A percentile compares a stretch with the other conserved stretches of the same genome.
Conservation (phyloP, 2,797 vertebrate species). For the Sebastes flavidus region DNA sequence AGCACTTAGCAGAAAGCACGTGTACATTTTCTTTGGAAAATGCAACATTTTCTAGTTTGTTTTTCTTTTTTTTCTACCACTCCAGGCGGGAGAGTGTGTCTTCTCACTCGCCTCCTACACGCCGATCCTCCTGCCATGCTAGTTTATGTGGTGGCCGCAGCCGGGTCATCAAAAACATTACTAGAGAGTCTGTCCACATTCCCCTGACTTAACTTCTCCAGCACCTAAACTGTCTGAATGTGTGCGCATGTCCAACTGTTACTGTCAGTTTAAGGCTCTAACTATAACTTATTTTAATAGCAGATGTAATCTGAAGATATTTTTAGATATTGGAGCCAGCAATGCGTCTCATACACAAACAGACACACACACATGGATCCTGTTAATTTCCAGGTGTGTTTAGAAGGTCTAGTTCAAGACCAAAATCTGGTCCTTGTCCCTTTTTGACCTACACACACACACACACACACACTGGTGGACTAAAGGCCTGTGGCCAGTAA, state of each 20-base stretch:
- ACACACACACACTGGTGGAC: constrained; percentile 16
- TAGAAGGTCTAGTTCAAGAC: constrained; percentile 68
- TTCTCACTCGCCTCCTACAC: neutral
- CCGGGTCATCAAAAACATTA: constrained; percentile 49
- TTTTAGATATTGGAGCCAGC: constrained; percentile 11
- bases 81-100: neutral
- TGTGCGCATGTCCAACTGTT: constrained; percentile 32
- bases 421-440: constrained; percentile 73
- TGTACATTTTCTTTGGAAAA: neutral
- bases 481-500: constrained; percentile 69
- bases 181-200: constrained; percentile 48
- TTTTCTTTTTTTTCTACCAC: neutral
- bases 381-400: constrained; percentile 70
- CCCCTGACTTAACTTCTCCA: constrained; percentile 35
- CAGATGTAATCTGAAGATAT: constrained; percentile 29
- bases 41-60: neutral
- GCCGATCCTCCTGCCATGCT: neutral
- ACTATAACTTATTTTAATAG: constrained; percentile 35
- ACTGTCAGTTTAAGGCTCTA: constrained; percentile 16
- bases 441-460: constrained; percentile 55
- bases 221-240: constrained; percentile 22
- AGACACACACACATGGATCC: constrained; percentile 49
- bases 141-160: constrained; percentile 18
- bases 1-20: neutral
- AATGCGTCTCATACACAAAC: constrained; percentile 20